Evolutionary conservation across 2,113 vertebrate species (phyloP).

Genomic region (Gila orcuttii): DNA sequence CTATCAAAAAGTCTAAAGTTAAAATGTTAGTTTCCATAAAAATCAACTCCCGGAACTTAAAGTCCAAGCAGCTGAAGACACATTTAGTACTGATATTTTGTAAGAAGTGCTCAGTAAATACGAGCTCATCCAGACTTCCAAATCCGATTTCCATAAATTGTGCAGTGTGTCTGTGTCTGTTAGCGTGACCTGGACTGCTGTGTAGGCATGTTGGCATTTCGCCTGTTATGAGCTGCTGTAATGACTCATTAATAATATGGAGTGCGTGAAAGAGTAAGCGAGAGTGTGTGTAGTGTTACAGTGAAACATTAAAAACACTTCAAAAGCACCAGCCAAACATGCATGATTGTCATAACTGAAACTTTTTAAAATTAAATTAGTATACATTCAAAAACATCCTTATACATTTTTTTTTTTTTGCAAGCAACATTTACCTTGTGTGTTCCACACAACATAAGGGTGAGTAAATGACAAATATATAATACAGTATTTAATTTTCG

Average conservation of each 20-base stretch:
- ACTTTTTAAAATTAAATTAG: too few relatives aligned
- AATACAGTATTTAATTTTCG: background rate
- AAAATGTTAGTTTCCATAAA: background rate
- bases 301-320: constrained; percentile 61
- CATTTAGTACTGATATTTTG: background rate
- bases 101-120: background rate
- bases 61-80: background rate
- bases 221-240: constrained; percentile 57
- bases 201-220: constrained; percentile 2
- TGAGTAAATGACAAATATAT: background rate
- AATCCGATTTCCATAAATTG: background rate
- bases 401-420: background rate
- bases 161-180: background rate
- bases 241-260: constrained; percentile 66
- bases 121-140: background rate
- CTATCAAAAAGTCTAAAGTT: too few relatives aligned
- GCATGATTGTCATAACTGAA: too few relatives aligned
- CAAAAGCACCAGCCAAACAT: constrained; percentile 59
- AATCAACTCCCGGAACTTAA: background rate
- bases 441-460: background rate
- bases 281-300: constrained; percentile 47
- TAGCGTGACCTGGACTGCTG: background rate
- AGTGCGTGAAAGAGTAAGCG: background rate
- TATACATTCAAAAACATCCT: background rate
- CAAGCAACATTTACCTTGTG: background rate